A percentile compares a stretch with the other conserved stretches of the same genome.
phyloP scores from a whole-genome alignment of 2,113 vertebrate species.

The Corydoras sp. region DNA sequence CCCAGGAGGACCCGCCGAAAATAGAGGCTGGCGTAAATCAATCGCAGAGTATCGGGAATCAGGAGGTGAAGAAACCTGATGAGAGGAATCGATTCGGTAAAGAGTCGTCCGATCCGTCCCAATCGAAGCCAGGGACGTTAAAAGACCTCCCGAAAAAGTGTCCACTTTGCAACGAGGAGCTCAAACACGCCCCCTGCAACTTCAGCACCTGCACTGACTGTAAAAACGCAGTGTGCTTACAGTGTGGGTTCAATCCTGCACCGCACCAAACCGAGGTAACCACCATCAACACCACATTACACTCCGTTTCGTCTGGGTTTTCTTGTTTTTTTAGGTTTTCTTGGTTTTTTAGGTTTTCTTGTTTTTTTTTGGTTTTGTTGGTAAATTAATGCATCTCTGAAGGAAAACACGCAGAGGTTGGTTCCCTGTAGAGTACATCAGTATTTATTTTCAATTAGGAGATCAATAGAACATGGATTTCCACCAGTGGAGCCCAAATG shows the following conservation, averaged over 20 bases:
- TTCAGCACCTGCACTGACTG: constrained; percentile 87
- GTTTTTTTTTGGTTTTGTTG: no score
- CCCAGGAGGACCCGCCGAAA: constrained; percentile 4
- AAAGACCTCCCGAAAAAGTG: constrained; percentile 25
- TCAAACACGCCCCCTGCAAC: constrained; percentile 82
- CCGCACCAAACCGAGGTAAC: constrained; percentile 76
- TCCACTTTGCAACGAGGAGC: constrained; percentile 76
- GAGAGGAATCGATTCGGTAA: neutral
- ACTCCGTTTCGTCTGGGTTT: no score
- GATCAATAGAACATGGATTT: no score
- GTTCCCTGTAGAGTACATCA: no score
- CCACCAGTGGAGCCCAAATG: no score
- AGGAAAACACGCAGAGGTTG: no score
- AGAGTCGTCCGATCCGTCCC: constrained; percentile 11
- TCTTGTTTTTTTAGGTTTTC: no score
- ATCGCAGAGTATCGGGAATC: constrained; percentile 27
- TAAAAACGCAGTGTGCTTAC: constrained; percentile 82
- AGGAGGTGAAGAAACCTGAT: constrained; percentile 44
- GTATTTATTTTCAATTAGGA: no score
- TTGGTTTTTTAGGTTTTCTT: no score
- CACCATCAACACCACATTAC: no score
- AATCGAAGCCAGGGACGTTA: constrained; percentile 37
- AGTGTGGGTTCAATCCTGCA: constrained; percentile 94
- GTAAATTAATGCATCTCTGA: no score
- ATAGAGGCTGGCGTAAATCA: constrained; percentile 1